Evolutionary conservation across 1,140 invertebrate genomes (phyloP).

Genomic region (Orchestia grillus): DNA sequence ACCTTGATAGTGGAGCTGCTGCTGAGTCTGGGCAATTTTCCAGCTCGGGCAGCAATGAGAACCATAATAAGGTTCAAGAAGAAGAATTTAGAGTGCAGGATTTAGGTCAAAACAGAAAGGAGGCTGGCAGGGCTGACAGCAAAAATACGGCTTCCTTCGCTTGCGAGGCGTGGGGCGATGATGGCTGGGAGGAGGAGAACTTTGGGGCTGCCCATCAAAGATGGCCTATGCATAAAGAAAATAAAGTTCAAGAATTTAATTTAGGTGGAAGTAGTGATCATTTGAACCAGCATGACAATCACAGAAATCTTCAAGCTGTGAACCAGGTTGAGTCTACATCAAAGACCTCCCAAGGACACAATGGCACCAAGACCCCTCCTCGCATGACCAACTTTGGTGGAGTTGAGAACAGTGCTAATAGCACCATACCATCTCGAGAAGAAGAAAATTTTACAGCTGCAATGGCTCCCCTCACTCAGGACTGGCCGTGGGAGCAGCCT

Average conservation of each 20-base stretch:
- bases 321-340: neutral
- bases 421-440: neutral
- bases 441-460: neutral
- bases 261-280: neutral
- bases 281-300: neutral
- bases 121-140: neutral
- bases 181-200: conserved; percentile 16
- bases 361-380: neutral
- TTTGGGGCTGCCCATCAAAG: neutral
- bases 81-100: neutral
- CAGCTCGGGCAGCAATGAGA: neutral
- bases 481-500: neutral
- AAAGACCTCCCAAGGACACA: neutral
- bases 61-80: neutral
- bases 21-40: neutral
- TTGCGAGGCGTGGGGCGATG: neutral
- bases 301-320: neutral
- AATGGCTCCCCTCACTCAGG: neutral
- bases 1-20: neutral
- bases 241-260: neutral
- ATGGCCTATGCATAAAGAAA: neutral
- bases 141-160: neutral
- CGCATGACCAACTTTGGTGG: neutral
- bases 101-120: neutral
- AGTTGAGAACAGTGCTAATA: neutral